Evolutionary conservation across 2,113 vertebrate species (phyloP).

Genomic region (Bambusicola thoracicus): DNA sequence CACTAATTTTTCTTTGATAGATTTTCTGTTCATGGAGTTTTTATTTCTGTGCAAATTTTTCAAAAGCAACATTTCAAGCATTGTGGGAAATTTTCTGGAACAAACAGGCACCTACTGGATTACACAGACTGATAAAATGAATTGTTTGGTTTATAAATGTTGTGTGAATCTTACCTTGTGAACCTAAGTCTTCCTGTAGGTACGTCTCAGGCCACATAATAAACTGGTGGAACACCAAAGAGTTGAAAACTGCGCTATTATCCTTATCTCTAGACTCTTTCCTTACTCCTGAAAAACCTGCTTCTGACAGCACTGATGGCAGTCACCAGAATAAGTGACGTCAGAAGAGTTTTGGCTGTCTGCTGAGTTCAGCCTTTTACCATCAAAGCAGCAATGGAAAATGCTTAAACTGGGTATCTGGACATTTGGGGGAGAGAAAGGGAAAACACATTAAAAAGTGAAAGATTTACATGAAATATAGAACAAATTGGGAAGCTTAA

Average conservation of each 20-base stretch:
- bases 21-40: neutral
- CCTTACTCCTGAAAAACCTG: neutral
- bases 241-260: neutral
- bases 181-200: neutral
- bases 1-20: neutral
- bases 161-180: neutral
- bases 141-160: neutral
- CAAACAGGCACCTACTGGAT: neutral
- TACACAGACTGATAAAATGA: neutral
- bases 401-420: neutral
- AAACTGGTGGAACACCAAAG: neutral
- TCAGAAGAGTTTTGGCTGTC: neutral
- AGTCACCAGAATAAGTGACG: neutral
- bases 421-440: neutral
- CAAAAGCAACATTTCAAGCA: fast-evolving
- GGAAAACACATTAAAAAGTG: neutral
- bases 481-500: neutral
- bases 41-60: neutral
- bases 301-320: neutral
- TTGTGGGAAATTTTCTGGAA: neutral
- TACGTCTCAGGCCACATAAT: neutral
- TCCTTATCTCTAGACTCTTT: neutral
- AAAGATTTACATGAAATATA: neutral
- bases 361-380: neutral
- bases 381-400: neutral